A percentile compares a stretch with the other conserved stretches of the same genome.
phyloP scores from a whole-genome alignment of 2,113 vertebrate species.

The Ranitomeya variabilis region DNA sequence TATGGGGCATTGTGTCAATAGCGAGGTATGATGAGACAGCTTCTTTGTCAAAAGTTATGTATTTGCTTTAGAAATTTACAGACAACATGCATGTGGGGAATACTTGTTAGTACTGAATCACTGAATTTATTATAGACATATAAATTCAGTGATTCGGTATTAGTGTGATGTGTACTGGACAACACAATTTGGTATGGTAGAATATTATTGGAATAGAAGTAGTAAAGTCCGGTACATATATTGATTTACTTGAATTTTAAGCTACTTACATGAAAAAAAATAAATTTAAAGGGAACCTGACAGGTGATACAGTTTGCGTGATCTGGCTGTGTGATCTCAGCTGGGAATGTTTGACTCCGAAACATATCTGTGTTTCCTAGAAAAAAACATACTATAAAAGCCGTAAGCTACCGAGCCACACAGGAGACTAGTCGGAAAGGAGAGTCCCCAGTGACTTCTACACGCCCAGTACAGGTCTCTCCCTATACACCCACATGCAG shows the following conservation, averaged over 20 bases:
- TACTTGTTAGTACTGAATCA: not conserved
- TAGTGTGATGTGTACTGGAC: not conserved
- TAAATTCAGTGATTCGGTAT: not conserved
- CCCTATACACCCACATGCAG: no score
- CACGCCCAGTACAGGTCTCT: no score
- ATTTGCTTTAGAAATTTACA: not conserved
- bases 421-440: no score
- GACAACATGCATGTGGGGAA: not conserved
- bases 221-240: not conserved
- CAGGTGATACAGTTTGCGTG: no score
- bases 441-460: no score
- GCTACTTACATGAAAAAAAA: not conserved
- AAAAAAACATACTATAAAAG: no score
- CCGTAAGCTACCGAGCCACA: no score
- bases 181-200: not conserved
- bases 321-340: no score
- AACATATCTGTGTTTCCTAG: no score
- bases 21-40: not conserved
- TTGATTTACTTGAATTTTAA: not conserved
- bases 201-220: not conserved
- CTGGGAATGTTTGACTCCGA: no score
- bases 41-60: not conserved
- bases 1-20: constrained; percentile 1
- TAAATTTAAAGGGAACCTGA: not conserved
- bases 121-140: not conserved